Conservation (phyloP, 2,888 invertebrate species). For the Timema podura region DNA sequence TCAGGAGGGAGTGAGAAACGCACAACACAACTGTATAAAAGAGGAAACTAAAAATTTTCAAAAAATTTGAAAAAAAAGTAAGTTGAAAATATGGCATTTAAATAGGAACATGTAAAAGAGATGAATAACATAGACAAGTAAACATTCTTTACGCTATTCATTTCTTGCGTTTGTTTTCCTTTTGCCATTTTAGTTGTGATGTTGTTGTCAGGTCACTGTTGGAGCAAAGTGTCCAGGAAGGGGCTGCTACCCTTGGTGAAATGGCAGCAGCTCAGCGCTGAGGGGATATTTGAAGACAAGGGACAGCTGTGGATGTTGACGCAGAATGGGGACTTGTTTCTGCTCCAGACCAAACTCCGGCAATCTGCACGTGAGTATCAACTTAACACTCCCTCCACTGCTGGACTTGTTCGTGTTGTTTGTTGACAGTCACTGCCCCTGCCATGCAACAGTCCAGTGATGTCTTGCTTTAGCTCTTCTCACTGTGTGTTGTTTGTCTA, state of each 20-base stretch:
- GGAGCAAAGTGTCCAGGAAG: constrained; percentile 29
- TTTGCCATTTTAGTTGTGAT: constrained; percentile 11
- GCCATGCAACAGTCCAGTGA: too few species aligned
- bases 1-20: too few species aligned
- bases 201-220: constrained; percentile 31
- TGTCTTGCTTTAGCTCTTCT: too few species aligned
- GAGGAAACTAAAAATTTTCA: too few species aligned
- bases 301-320: constrained; percentile 46
- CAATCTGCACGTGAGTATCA: constrained; percentile 31
- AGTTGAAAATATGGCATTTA: not conserved
- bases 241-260: constrained; percentile 25
- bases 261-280: constrained; percentile 31
- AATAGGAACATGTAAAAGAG: not conserved
- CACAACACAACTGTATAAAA: too few species aligned
- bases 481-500: too few species aligned
- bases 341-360: constrained; percentile 39
- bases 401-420: too few species aligned
- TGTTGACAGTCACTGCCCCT: too few species aligned
- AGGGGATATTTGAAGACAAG: constrained; percentile 39
- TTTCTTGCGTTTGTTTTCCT: not conserved
- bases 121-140: not conserved
- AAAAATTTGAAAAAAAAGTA: not conserved
- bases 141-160: not conserved
- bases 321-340: constrained; percentile 43
- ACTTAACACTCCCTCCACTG: too few species aligned